phyloP scores from a whole-genome alignment of 1,140 invertebrate genomes.

The Tetragonula clypearis region DNA sequence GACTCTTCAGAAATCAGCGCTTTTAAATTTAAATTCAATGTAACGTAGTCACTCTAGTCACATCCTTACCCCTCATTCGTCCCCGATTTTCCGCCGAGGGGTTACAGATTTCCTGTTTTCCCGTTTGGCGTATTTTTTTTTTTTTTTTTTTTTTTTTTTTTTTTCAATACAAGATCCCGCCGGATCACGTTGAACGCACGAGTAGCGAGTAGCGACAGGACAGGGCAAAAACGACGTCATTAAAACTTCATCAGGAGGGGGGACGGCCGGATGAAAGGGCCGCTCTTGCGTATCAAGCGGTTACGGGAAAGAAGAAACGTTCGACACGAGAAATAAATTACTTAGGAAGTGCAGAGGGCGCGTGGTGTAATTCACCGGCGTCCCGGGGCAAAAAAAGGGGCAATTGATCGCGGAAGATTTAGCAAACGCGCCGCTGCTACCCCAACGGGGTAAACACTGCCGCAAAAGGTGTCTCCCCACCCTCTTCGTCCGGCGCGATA shows the following conservation, averaged over 20 bases:
- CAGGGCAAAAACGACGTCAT: slow-evolving; percentile 23
- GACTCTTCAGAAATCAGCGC: too few relatives aligned
- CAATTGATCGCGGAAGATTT: slow-evolving; percentile 51
- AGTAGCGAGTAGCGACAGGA: background rate
- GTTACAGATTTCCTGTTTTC: too few relatives aligned
- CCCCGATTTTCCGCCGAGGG: too few relatives aligned
- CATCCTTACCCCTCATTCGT: too few relatives aligned
- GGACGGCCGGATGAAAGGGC: slow-evolving; percentile 23
- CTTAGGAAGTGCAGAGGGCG: slow-evolving; percentile 4
- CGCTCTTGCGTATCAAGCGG: background rate
- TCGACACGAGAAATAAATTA: slow-evolving; percentile 51
- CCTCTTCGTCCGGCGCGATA: slow-evolving; percentile 19
- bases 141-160: background rate
- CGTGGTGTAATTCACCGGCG: slow-evolving; percentile 34
- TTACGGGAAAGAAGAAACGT: slow-evolving; percentile 23
- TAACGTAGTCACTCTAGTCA: too few relatives aligned
- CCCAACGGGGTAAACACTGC: slow-evolving; percentile 32
- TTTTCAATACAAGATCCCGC: background rate
- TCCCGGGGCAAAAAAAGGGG: background rate
- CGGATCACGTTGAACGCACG: background rate
- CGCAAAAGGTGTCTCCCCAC: background rate
- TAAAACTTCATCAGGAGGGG: slow-evolving; percentile 35
- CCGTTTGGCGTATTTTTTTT: too few relatives aligned
- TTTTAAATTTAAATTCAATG: too few relatives aligned
- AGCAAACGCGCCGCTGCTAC: slow-evolving; percentile 29